Conservation (phyloP, 2,797 vertebrate genomes). For the Clamator glandarius region DNA sequence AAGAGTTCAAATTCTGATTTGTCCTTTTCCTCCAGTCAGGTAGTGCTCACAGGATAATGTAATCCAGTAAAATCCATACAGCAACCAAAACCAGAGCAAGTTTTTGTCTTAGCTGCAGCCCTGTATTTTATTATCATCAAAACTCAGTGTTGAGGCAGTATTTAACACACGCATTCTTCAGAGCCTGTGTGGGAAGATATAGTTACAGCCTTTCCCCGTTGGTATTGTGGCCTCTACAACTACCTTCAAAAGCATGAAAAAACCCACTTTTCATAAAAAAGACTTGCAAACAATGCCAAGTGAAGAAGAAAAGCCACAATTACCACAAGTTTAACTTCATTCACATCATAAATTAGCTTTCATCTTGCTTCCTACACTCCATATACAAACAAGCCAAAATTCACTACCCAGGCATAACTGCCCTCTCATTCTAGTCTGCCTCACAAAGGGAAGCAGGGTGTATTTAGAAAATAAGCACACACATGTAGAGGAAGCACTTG, state of each 20-base stretch:
- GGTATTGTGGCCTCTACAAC: neutral
- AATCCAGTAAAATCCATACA: neutral
- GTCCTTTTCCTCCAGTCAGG: neutral
- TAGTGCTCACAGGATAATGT: neutral
- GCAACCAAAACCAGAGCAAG: neutral
- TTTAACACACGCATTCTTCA: neutral
- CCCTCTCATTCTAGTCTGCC: neutral
- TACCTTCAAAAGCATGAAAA: neutral
- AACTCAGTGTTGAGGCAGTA: neutral
- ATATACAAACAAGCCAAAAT: neutral
- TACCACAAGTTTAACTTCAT: neutral
- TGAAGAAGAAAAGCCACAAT: slow-evolving; percentile 1
- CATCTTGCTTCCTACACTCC: neutral
- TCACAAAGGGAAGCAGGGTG: neutral
- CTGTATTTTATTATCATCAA: neutral
- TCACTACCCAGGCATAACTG: neutral
- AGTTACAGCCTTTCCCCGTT: neutral
- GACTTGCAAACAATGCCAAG: neutral
- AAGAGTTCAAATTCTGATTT: neutral
- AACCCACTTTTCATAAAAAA: neutral
- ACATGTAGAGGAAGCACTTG: neutral
- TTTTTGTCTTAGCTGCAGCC: neutral
- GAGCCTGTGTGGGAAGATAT: neutral
- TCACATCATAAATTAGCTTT: neutral
- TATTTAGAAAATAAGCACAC: neutral